phyloP scores from a whole-genome alignment of 1,140 invertebrate species.

The Agrypnia vestita region DNA sequence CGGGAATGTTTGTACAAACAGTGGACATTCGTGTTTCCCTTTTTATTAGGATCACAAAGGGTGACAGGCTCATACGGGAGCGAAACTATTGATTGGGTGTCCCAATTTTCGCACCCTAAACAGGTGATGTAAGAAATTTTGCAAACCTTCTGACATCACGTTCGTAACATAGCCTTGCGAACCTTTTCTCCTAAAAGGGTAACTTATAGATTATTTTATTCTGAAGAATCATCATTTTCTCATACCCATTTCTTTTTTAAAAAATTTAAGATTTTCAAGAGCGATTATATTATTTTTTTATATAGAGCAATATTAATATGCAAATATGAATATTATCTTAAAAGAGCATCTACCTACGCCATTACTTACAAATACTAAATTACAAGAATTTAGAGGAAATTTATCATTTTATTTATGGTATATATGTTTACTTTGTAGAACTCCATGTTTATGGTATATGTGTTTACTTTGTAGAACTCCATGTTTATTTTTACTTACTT shows the following conservation, averaged over 20 bases:
- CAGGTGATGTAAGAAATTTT: slow-evolving; percentile 17
- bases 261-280: not conserved
- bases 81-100: slow-evolving; percentile 22
- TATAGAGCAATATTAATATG: not conserved
- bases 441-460: too few relatives aligned
- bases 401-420: too few relatives aligned
- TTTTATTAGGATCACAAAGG: slow-evolving; percentile 23
- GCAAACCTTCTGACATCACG: not conserved
- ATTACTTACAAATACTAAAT: too few relatives aligned
- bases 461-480: too few relatives aligned
- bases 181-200: not conserved
- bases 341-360: too few relatives aligned
- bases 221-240: not conserved
- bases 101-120: slow-evolving; percentile 7
- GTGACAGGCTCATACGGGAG: not conserved
- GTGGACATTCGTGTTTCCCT: slow-evolving; percentile 30
- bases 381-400: too few relatives aligned
- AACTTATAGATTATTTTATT: not conserved
- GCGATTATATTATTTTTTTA: not conserved
- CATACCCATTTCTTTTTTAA: not conserved
- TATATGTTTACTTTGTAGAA: too few relatives aligned
- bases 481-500: too few relatives aligned
- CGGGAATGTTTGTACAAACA: slow-evolving; percentile 13
- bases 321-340: too few relatives aligned
- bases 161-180: too few relatives aligned